Evolutionary conservation across 2,113 vertebrate species (phyloP).

Genomic region (Butorides virescens): DNA sequence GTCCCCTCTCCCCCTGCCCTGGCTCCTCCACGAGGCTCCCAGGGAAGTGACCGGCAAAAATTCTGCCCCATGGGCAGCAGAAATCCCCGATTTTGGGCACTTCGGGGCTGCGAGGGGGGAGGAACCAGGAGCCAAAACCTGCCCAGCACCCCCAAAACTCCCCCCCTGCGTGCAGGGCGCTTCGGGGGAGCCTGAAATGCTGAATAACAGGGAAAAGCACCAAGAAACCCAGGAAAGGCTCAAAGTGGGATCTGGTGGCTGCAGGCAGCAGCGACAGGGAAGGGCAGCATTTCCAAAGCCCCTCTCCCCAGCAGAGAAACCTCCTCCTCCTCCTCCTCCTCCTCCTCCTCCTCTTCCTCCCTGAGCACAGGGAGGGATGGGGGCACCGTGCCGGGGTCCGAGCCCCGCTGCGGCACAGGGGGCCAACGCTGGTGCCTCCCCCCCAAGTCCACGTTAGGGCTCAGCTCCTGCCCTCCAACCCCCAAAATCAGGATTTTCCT

Average conservation of each 20-base stretch:
- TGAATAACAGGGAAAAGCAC: background rate
- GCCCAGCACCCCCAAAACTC: background rate
- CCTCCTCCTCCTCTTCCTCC: no score
- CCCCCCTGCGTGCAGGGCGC: background rate
- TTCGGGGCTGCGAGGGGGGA: background rate
- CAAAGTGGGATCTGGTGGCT: no score
- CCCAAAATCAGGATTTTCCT: fast-evolving
- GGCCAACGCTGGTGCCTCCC: background rate
- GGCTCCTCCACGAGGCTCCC: no score
- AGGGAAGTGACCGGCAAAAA: fast-evolving
- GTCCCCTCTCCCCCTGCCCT: no score
- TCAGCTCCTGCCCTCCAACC: background rate
- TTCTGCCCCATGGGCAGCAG: background rate
- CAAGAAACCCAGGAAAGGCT: no score
- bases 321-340: no score
- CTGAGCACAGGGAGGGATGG: no score
- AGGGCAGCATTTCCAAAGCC: no score
- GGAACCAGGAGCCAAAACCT: background rate
- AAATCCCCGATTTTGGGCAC: background rate
- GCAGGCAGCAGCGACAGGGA: no score
- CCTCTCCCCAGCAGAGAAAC: background rate
- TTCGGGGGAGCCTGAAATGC: background rate
- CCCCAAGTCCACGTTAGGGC: no score
- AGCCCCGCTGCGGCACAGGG: no score
- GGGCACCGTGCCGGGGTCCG: background rate